Evolutionary conservation across 2,888 invertebrate genomes (phyloP), one percentile per base, ranked within the genome.

Genomic region (Seira ritae): DNA sequence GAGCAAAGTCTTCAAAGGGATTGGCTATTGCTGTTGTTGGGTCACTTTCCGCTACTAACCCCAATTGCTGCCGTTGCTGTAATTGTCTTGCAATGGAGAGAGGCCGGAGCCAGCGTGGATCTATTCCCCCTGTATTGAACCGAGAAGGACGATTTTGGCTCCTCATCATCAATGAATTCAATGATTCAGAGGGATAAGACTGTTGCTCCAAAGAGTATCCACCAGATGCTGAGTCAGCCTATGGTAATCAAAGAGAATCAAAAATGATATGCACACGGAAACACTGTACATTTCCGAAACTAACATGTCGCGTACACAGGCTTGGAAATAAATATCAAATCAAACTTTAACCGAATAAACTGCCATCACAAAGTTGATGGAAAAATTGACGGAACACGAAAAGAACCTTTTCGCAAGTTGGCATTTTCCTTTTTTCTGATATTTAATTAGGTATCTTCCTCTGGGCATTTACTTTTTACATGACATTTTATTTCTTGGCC

Each of bases 1-100:
- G 78, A 74, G 74, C 65, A 42, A 70, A 31, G 22, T 84, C 84
- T 4, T 75, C 79, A n/a, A 55, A 62, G 42, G 69, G 20, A 46
- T 70, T 72, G 71, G 74, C 79, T n/a, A 79, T 24, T 68, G 20
- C 31, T 66, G 60, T 31, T 42, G 42, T 12, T 42, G 42, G 42
- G 42, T 12, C 42, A 42, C 12, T 42, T 42, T 6, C 12, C 4
- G 60, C 60, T 60, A 60, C 4, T 60, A 60, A n/a, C n/a, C 71
- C 69, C 12, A 17, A 31, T 72, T 82, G 74, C 65, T 66, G 67
- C 8, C 42, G 69, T 19, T 15, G 17, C 60, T 60, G 60, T n/a
- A 60, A 17, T n/a, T n/a, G 8, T n/a, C 60, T 42, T 12, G 42
- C 42, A 4, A 42, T 4, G 4, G 4, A 12, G 60, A 60, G 17